A percentile compares a stretch with the other conserved stretches of the same genome.
phyloP scores from a whole-genome alignment of 2,113 vertebrate genomes.

The Mystacornis crossleyi region DNA sequence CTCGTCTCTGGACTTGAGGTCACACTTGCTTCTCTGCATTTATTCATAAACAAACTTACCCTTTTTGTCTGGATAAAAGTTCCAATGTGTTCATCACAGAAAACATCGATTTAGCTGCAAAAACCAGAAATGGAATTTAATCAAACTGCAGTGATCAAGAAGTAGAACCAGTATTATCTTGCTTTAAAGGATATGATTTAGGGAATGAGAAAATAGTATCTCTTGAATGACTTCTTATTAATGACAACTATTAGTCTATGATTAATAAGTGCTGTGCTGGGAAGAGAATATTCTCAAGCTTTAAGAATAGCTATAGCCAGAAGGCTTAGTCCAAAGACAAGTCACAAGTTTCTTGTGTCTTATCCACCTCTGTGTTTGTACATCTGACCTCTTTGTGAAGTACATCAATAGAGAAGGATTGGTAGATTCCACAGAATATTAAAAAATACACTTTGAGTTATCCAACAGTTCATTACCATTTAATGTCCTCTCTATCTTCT shows the following conservation, averaged over 20 bases:
- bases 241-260: background rate
- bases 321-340: background rate
- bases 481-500: constrained; percentile 78
- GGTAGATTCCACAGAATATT: background rate
- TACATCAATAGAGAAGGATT: background rate
- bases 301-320: background rate
- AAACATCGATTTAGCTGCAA: constrained; percentile 75
- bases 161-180: background rate
- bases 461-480: constrained; percentile 69
- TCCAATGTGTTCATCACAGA: constrained; percentile 76
- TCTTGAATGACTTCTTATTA: background rate
- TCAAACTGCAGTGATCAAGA: background rate
- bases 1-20: background rate
- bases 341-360: background rate
- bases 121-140: background rate
- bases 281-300: background rate
- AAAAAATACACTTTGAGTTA: background rate
- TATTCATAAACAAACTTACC: constrained; percentile 69
- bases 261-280: background rate
- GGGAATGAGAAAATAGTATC: background rate
- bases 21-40: background rate
- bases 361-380: background rate
- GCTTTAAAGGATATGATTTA: background rate
- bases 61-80: constrained; percentile 77
- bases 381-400: background rate